A percentile compares a stretch with the other conserved stretches of the same genome.
These are phyloP conservation scores for Ametastegia equiseti DNA, from an alignment of 2,888 invertebrate species.

Conservation along the genomic window DNA sequence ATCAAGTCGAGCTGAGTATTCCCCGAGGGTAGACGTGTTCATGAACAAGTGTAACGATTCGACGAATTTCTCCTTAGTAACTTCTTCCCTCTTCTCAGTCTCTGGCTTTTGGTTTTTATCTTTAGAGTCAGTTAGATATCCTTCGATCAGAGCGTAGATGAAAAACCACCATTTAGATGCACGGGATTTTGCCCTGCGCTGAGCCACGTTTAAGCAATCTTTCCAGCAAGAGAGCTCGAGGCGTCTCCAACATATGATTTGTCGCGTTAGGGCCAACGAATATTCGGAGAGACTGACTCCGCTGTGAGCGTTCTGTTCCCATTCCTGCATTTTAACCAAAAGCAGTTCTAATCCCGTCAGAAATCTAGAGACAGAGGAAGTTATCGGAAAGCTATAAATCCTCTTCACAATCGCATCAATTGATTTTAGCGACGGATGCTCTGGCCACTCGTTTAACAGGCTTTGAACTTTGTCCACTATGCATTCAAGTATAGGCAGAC, in stretches of 20 bases:
- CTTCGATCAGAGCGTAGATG: slow-evolving; percentile 85
- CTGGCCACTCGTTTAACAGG: slow-evolving; percentile 90
- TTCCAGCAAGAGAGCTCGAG: slow-evolving; percentile 94
- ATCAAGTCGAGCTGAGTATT: slow-evolving; percentile 88
- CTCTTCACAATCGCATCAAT: slow-evolving; percentile 83
- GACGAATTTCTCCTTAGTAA: slow-evolving; percentile 75
- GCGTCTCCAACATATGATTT: slow-evolving; percentile 94
- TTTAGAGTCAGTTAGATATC: slow-evolving; percentile 76
- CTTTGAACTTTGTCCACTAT: slow-evolving; percentile 81
- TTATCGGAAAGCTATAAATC: slow-evolving; percentile 84
- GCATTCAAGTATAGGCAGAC: slow-evolving; percentile 83
- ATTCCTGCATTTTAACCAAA: slow-evolving; percentile 90
- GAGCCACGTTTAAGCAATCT: slow-evolving; percentile 85
- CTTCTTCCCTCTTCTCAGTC: slow-evolving; percentile 60
- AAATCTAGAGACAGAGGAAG: slow-evolving; percentile 91
- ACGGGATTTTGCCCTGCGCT: slow-evolving; percentile 81
- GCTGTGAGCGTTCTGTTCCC: slow-evolving; percentile 94
- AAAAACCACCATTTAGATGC: slow-evolving; percentile 95
- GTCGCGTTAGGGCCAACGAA: slow-evolving; percentile 85
- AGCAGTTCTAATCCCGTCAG: slow-evolving; percentile 94
- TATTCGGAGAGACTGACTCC: slow-evolving; percentile 89
- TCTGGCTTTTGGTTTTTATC: slow-evolving; percentile 66
- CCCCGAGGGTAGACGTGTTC: slow-evolving; percentile 89
- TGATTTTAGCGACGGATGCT: slow-evolving; percentile 91
- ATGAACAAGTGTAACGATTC: slow-evolving; percentile 88